Base-by-base conservation (phyloP, 2,888 invertebrate genomes). In the Incurvaria masculella region DNA sequence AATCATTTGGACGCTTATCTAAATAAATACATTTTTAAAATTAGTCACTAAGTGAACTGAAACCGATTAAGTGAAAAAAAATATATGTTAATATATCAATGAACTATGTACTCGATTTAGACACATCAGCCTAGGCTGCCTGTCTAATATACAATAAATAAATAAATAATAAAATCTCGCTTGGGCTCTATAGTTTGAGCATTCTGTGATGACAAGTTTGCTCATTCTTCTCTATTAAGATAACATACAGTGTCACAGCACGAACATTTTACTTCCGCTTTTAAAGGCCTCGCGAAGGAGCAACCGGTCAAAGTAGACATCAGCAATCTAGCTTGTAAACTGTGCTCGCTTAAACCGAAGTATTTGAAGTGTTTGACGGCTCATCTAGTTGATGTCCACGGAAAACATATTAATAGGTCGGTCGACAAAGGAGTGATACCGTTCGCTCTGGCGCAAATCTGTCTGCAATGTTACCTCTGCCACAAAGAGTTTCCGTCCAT, bases 181-280 rank as follows among this genome's bases (percentile, higher is more conserved):
- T 75, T 76, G 59, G 75, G 75, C 62, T 66, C 73, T 55, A 74
- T 75, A 45, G 61, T 74, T 17, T 76, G 75, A 53, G 74, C 75
- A 0, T 76, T 75, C 56, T 76, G 75, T 55, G 72, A 74, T 53
- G 75, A 75, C 49, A 73, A 75, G 53, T 72, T 72, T n/a, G 20
- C 44, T 50, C 69, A 73, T 54, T 66, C 66, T 3, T 74, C 75
- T 70, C 62, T 69, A 44, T 68, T 73, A 8, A 75, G 72, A 52
- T 72, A 71, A 53, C 74, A 69, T 49, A 75, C 73, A 2, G 75
- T 75, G 42, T 73, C 74, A 2, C 74, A 76, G 55, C 75, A 75
- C 49, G 66, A 38, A 23, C 49, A 49, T 5, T 11, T 48, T 6
- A 75, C 75, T 0, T 76, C 74, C 53, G 53, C 75, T 2, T 71